Evolutionary conservation across 2,113 vertebrate species (phyloP).

Genomic region (Fukomys damarensis): DNA sequence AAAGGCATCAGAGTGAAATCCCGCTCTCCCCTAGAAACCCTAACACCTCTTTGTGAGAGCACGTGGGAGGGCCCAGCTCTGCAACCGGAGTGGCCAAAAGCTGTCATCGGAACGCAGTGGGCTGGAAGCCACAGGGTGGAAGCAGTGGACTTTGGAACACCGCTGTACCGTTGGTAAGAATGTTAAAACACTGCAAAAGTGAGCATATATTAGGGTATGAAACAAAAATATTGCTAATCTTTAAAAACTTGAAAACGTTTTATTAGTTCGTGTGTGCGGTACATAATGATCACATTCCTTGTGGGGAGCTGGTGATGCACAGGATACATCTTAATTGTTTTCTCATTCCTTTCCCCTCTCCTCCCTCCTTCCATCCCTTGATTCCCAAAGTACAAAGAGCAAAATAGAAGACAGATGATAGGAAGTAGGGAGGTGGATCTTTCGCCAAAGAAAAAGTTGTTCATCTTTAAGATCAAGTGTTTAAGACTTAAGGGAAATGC

Average conservation of each 20-base stretch:
- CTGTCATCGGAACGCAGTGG: not conserved
- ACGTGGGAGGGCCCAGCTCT: not conserved
- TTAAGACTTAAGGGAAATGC: not conserved
- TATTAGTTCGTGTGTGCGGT: not conserved
- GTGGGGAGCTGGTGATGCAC: not conserved
- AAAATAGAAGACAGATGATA: not conserved
- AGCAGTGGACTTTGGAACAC: not conserved
- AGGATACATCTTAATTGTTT: not conserved
- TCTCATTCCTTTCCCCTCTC: not conserved
- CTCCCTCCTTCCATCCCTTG: not conserved
- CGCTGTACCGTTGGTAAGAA: not conserved
- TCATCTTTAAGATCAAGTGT: constrained; percentile 1
- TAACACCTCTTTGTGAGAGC: not conserved
- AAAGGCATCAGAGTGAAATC: not conserved
- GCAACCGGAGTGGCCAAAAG: not conserved
- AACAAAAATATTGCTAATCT: not conserved
- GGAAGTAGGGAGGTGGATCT: not conserved
- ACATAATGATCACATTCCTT: not conserved
- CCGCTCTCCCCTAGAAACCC: not conserved
- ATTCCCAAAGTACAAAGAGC: not conserved
- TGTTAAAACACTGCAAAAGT: not conserved
- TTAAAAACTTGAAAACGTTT: not conserved
- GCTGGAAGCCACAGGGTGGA: not conserved
- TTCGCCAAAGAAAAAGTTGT: not conserved
- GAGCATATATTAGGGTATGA: not conserved